A percentile compares a stretch with the other conserved stretches of the same genome.
Conservation (phyloP, 2,797 vertebrate genomes). For the Taenioides sp. region DNA sequence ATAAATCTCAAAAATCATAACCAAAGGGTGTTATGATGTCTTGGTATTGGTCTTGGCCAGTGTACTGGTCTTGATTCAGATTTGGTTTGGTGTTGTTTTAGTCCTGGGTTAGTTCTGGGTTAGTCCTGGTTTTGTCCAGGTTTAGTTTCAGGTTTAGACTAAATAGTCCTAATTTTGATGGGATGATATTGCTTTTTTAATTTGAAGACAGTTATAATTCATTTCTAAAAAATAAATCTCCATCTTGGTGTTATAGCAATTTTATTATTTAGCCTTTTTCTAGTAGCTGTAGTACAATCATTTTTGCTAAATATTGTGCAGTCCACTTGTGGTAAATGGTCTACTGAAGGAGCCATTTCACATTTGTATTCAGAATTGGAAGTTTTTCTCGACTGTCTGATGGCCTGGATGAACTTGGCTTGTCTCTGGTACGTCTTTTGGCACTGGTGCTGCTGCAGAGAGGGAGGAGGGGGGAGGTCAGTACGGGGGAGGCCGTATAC, state of each 20-base stretch:
- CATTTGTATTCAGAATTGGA: not conserved
- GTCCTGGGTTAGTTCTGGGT: not conserved
- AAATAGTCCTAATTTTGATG: too few relatives aligned
- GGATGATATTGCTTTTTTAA: too few relatives aligned
- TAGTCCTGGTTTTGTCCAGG: too few relatives aligned
- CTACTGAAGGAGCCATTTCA: not conserved
- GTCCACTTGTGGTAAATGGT: not conserved
- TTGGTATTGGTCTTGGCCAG: too few relatives aligned
- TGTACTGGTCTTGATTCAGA: too few relatives aligned
- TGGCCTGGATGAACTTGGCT: constrained; percentile 27
- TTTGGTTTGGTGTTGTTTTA: not conserved
- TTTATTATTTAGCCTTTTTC: not conserved
- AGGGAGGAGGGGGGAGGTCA: not conserved
- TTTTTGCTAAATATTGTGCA: not conserved
- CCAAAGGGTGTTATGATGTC: too few relatives aligned
- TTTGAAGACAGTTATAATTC: not conserved
- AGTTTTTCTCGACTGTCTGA: constrained; percentile 7
- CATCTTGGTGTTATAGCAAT: not conserved
- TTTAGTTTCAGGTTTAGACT: too few relatives aligned
- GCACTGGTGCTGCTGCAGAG: constrained; percentile 45
- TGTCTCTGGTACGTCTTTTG: constrained; percentile 49
- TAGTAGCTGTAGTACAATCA: not conserved
- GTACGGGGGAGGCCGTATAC: constrained; percentile 26
- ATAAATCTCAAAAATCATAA: not conserved
- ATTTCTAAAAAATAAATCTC: not conserved